These are phyloP conservation scores for Tetramorium alpestre DNA, from an alignment of 1,140 invertebrate genomes.

Conservation along the genomic window DNA sequence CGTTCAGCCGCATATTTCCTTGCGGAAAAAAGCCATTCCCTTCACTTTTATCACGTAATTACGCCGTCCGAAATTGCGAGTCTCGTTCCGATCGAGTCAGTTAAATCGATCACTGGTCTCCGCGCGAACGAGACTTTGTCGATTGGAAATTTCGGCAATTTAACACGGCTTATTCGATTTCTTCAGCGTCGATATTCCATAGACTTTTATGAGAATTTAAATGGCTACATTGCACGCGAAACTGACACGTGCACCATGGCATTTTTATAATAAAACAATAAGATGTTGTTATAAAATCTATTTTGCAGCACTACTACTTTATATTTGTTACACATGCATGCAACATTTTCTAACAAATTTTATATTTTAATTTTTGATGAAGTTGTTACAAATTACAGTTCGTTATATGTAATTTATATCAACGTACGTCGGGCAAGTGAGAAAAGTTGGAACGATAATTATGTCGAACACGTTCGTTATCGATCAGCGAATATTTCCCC, in stretches of 20 bases:
- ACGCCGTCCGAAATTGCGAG: slow-evolving; percentile 68
- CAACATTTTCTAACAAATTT: slow-evolving; percentile 2
- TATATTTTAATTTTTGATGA: neutral
- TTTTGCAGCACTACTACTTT: neutral
- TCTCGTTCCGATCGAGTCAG: slow-evolving; percentile 60
- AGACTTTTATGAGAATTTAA: slow-evolving; percentile 10
- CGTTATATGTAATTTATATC: neutral
- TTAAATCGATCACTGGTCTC: slow-evolving; percentile 72
- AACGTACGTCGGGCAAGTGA: neutral
- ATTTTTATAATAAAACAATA: neutral
- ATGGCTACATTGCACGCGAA: slow-evolving; percentile 1
- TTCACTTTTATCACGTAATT: slow-evolving; percentile 69
- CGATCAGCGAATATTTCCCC: slow-evolving; percentile 62
- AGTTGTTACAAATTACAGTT: neutral
- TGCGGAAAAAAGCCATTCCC: slow-evolving; percentile 55
- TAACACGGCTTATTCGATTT: slow-evolving; percentile 66
- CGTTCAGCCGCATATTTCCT: neutral
- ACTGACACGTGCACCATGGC: neutral
- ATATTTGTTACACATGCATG: neutral
- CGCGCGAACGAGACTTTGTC: slow-evolving; percentile 57
- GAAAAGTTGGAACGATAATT: slow-evolving; percentile 43
- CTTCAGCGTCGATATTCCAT: slow-evolving; percentile 26
- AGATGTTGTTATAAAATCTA: neutral
- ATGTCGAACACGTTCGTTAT: slow-evolving; percentile 33
- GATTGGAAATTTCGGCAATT: slow-evolving; percentile 73